phyloP scores from a whole-genome alignment of 1,140 invertebrate species.

The Wasmannia auropunctata region DNA sequence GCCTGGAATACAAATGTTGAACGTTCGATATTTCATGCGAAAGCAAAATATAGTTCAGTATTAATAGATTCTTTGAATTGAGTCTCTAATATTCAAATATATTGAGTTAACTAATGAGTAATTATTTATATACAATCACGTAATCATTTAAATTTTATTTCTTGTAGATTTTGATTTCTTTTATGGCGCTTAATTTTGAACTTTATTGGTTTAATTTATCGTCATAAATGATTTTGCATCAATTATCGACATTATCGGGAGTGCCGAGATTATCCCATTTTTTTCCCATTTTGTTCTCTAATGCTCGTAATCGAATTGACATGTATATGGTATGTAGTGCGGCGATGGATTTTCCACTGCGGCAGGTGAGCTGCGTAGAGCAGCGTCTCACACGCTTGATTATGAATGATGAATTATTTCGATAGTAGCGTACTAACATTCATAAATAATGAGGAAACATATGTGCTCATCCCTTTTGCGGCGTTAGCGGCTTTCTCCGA shows the following conservation, averaged over 20 bases:
- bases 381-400: not conserved
- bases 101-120: not conserved
- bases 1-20: not conserved
- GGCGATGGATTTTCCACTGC: not conserved
- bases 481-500: not conserved
- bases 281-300: slow-evolving; percentile 3
- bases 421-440: not conserved
- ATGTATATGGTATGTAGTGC: too few species aligned
- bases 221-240: not conserved
- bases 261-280: not conserved
- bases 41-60: too few species aligned
- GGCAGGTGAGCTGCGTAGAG: not conserved
- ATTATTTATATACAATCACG: not conserved
- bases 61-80: not conserved
- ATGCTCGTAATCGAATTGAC: not conserved
- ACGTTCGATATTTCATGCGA: not conserved
- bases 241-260: not conserved
- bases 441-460: slow-evolving; percentile 49
- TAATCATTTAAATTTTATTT: not conserved
- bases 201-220: not conserved
- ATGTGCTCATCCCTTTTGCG: not conserved
- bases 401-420: slow-evolving; percentile 27
- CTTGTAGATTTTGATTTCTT: not conserved
- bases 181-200: not conserved
- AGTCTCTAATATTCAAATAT: not conserved